phyloP scores from a whole-genome alignment of 2,113 vertebrate species.

The Microcebus murinus region DNA sequence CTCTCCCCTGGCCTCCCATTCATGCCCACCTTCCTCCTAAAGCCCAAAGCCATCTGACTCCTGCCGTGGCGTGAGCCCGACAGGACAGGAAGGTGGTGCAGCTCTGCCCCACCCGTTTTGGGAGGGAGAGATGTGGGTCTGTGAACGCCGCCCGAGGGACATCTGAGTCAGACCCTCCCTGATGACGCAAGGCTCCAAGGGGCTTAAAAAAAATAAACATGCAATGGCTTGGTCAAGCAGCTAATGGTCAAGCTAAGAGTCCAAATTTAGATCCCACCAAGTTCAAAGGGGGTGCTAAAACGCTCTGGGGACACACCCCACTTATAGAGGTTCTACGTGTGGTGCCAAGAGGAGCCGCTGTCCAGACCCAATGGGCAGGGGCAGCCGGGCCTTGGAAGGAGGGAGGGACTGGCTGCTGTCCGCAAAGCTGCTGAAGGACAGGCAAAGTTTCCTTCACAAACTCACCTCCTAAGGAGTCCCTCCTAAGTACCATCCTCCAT shows the following conservation, averaged over 20 bases:
- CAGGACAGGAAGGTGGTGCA: not conserved
- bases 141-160: not conserved
- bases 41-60: not conserved
- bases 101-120: fast-evolving
- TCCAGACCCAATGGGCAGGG: not conserved
- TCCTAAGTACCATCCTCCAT: not conserved
- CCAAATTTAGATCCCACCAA: not conserved
- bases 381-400: not conserved
- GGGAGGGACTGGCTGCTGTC: not conserved
- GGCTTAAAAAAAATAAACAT: not conserved
- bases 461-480: fast-evolving
- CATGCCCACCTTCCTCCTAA: not conserved
- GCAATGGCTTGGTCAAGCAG: not conserved
- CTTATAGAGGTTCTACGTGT: fast-evolving
- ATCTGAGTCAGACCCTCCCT: not conserved
- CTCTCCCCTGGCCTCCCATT: too few relatives aligned
- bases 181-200: not conserved
- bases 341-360: not conserved
- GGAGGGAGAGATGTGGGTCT: not conserved
- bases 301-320: not conserved
- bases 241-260: not conserved
- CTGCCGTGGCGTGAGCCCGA: too few relatives aligned
- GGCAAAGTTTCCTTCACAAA: not conserved
- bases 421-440: not conserved
- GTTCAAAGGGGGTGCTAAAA: not conserved